A percentile compares a stretch with the other conserved stretches of the same genome.
phyloP scores from a whole-genome alignment of 2,797 vertebrate genomes.

The Sebastes trivittatus region DNA sequence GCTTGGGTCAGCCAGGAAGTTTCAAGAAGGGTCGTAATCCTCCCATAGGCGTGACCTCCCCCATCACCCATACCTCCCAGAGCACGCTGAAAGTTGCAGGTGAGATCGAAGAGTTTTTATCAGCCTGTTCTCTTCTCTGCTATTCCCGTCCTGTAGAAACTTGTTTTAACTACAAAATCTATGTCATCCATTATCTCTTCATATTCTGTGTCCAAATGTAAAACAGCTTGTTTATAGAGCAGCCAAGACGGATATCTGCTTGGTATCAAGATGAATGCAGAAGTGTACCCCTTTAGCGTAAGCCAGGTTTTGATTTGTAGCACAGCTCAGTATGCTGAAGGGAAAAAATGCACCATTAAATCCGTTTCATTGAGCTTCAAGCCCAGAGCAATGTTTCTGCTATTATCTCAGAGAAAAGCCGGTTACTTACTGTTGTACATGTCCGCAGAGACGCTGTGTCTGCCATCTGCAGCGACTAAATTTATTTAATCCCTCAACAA shows the following conservation, averaged over 20 bases:
- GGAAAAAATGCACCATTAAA: constrained; percentile 31
- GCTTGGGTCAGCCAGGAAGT: constrained; percentile 86
- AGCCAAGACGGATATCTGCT: constrained; percentile 50
- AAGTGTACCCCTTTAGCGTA: neutral
- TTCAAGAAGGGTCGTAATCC: constrained; percentile 93
- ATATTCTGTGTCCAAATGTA: constrained; percentile 42
- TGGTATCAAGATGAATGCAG: constrained; percentile 37
- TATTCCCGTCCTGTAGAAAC: neutral
- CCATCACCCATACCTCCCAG: constrained; percentile 95
- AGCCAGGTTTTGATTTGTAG: constrained; percentile 53
- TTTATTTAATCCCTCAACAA: constrained; percentile 22
- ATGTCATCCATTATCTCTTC: constrained; percentile 39
- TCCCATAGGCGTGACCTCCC: constrained; percentile 93
- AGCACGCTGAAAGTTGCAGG: constrained; percentile 93
- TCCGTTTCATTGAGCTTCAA: constrained; percentile 18
- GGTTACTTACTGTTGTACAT: constrained; percentile 15
- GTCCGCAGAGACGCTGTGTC: constrained; percentile 32
- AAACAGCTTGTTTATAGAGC: constrained; percentile 40
- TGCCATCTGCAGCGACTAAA: constrained; percentile 7
- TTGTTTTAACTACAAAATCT: constrained; percentile 13
- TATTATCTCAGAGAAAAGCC: constrained; percentile 19
- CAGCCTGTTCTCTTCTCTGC: neutral
- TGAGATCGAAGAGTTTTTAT: constrained; percentile 57
- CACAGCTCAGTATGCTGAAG: neutral
- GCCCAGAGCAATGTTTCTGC: constrained; percentile 32